Evolutionary conservation across 2,888 invertebrate species (phyloP).

Genomic region (Leptarthrus brevirostris): DNA sequence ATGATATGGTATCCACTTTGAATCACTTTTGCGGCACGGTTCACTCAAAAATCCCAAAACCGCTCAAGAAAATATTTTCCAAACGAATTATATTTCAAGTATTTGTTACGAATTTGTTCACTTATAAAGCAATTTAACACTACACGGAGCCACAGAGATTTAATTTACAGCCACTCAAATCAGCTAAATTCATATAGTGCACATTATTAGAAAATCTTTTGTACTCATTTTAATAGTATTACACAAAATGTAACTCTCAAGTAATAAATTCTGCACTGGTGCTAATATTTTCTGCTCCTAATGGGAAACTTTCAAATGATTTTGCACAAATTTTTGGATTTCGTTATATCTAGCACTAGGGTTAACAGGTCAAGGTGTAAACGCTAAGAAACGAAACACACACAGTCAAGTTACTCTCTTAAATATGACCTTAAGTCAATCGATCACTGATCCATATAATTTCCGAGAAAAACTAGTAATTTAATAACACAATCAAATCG

Average conservation of each 20-base stretch:
- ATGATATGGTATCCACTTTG: constrained; percentile 71
- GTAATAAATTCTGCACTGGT: neutral
- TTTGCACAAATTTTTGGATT: constrained; percentile 20
- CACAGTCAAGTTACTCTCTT: constrained; percentile 28
- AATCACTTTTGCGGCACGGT: constrained; percentile 57
- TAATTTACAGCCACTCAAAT: too few relatives aligned
- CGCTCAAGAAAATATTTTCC: too few relatives aligned
- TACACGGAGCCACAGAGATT: too few relatives aligned
- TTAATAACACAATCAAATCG: neutral
- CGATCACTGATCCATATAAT: constrained; percentile 38
- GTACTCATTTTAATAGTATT: too few relatives aligned
- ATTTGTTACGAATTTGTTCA: too few relatives aligned
- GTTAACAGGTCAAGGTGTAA: constrained; percentile 55
- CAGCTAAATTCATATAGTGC: neutral
- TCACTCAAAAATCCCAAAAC: constrained; percentile 8
- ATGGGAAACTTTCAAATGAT: constrained; percentile 14
- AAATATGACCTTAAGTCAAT: constrained; percentile 39
- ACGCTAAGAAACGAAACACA: constrained; percentile 29
- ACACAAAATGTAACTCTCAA: too few relatives aligned
- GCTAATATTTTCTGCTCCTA: neutral
- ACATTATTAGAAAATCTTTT: too few relatives aligned
- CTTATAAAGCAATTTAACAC: too few relatives aligned
- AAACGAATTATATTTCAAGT: too few relatives aligned
- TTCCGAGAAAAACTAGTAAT: neutral
- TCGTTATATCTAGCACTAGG: constrained; percentile 48